Evolutionary conservation across 2,888 invertebrate species (phyloP).

Genomic region (Cantharis rustica): DNA sequence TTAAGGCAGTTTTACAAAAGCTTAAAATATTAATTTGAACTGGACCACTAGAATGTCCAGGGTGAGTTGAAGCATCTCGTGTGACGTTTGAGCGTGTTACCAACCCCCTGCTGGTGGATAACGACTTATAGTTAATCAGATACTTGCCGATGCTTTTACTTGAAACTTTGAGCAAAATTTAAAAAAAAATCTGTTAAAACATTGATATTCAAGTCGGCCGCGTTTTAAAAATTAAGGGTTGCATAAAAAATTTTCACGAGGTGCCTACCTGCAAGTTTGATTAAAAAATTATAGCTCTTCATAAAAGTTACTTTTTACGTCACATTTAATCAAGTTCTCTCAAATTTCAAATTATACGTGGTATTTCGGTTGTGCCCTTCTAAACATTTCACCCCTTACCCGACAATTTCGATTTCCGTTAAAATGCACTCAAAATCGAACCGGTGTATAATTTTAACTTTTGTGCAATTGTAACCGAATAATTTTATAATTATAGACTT

Average conservation of each 20-base stretch:
- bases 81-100: slow-evolving; percentile 50
- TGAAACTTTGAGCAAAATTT: slow-evolving; percentile 22
- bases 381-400: slow-evolving; percentile 25
- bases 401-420: slow-evolving; percentile 29
- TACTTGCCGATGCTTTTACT: slow-evolving; percentile 23
- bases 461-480: slow-evolving; percentile 12
- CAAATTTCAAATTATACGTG: slow-evolving; percentile 27
- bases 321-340: slow-evolving; percentile 24
- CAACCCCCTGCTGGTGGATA: slow-evolving; percentile 49
- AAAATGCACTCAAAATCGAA: slow-evolving; percentile 17
- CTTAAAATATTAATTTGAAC: slow-evolving; percentile 11
- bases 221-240: not conserved
- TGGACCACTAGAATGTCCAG: slow-evolving; percentile 48
- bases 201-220: not conserved
- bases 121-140: slow-evolving; percentile 53
- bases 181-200: not conserved
- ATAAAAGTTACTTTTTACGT: slow-evolving; percentile 13
- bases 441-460: slow-evolving; percentile 23
- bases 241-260: not conserved
- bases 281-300: slow-evolving; percentile 20
- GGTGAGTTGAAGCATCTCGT: slow-evolving; percentile 50
- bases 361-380: slow-evolving; percentile 16
- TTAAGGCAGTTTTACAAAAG: slow-evolving; percentile 39
- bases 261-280: slow-evolving; percentile 10
- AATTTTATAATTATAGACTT: slow-evolving; percentile 23